Evolutionary conservation across 1,140 invertebrate genomes (phyloP), one percentile per base, ranked within the genome.

Genomic region (Tetramorium parvispinum): DNA sequence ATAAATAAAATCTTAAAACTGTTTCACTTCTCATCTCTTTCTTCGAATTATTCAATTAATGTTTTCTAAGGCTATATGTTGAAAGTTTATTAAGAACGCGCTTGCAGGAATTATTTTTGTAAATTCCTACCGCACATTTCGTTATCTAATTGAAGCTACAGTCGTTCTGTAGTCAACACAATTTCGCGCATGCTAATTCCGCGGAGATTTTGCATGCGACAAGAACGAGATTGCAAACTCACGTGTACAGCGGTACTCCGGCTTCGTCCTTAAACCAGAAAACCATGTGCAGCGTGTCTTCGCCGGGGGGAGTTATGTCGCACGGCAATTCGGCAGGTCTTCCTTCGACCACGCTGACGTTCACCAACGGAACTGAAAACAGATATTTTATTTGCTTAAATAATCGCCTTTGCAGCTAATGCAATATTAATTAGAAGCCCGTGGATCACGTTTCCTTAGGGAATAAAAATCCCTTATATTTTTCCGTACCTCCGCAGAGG

Each of bases 221-320:
- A 61, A 83, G 40, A 59, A 81, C 16, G 16, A 73, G 43, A 46
- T 61, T 75, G 68, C 53, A 53, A 59, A 95, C 96, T 96, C 94
- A 98, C 98, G 97, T 98, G 96, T 98, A 98, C 57, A 98, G 95
- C 13, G 98, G 98, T 87, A 97, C 97, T 73, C 97, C 98, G 53
- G 97, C 97, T 88, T 98, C 97, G 93, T 98, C 97, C 92, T 97
- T 97, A 95, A 98, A 98, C 98, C 98, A 98, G 92, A 98, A 97
- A 46, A 98, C 97, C 97, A 98, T 98, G 94, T 98, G 97, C 71
- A 98, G 97, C 91, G 97, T 97, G 95, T 98, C 98, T 91, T 97
- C 96, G 90, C 96, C 96, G 43, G 97, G 97, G 65, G 98, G 97
- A 78, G 97, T 97, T 63, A 98, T 97, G 95, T 98, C 97, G 94